These are phyloP conservation scores for Drosophila baimaii DNA, from an alignment of 1,140 invertebrate species.

Conservation along the genomic window DNA sequence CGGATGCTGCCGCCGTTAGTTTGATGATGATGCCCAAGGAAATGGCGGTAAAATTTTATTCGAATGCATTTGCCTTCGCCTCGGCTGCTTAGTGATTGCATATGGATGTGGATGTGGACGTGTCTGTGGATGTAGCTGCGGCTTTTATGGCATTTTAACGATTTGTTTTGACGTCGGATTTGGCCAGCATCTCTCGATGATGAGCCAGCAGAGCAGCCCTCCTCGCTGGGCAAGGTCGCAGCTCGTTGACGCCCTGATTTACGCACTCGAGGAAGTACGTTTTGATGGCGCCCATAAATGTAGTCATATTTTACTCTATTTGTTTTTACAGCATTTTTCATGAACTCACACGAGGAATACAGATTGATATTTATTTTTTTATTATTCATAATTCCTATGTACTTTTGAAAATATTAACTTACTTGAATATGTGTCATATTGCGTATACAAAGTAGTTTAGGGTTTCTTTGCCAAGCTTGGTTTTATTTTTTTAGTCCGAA, in stretches of 20 bases:
- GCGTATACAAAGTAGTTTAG: too few species aligned
- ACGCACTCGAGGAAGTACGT: slow-evolving; percentile 42
- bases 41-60: slow-evolving; percentile 82
- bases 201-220: slow-evolving; percentile 39
- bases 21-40: slow-evolving; percentile 75
- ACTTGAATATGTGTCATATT: too few species aligned
- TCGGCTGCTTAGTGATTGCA: slow-evolving; percentile 52
- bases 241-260: slow-evolving; percentile 65
- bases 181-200: slow-evolving; percentile 52
- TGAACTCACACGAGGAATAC: background rate
- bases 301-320: slow-evolving; percentile 17
- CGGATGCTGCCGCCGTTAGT: slow-evolving; percentile 67
- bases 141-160: slow-evolving; percentile 83
- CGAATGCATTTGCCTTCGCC: slow-evolving; percentile 70
- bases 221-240: slow-evolving; percentile 36
- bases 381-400: too few species aligned
- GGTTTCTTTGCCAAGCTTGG: too few species aligned
- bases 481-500: too few species aligned
- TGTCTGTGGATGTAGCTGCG: slow-evolving; percentile 42
- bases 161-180: slow-evolving; percentile 83
- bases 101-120: slow-evolving; percentile 55
- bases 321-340: slow-evolving; percentile 8
- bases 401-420: too few species aligned
- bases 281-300: slow-evolving; percentile 16
- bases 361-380: slow-evolving; percentile 2